A percentile compares a stretch with the other conserved stretches of the same genome.
These are phyloP conservation scores for Asarcornis scutulata DNA, from an alignment of 2,113 vertebrate species.

Conservation along the genomic window DNA sequence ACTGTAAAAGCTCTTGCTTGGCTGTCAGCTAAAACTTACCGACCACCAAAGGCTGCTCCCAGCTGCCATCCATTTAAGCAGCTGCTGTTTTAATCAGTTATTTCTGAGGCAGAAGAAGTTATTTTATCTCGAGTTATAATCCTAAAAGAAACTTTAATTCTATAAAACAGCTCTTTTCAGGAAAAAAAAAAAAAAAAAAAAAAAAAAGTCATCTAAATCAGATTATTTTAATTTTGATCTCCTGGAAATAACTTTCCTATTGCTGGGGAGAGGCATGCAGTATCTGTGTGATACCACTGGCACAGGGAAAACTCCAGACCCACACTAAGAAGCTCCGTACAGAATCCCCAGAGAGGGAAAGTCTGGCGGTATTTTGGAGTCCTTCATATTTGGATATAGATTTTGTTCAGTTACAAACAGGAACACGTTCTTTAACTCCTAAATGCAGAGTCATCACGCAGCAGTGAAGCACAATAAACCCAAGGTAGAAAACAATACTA, in stretches of 20 bases:
- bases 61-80: not conserved
- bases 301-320: not conserved
- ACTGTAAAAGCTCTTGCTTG: not conserved
- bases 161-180: not conserved
- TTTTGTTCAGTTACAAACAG: not conserved
- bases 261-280: not conserved
- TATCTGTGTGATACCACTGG: not conserved
- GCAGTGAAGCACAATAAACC: not conserved
- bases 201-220: not conserved
- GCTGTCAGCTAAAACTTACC: not conserved
- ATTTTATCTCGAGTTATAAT: not conserved
- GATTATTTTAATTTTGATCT: not conserved
- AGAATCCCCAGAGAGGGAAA: rapidly evolving
- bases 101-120: not conserved
- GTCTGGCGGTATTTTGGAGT: not conserved
- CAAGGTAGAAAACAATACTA: not conserved
- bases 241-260: not conserved
- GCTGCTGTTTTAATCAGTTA: not conserved
- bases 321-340: rapidly evolving
- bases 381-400: not conserved
- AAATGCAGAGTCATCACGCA: rapidly evolving
- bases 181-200: not conserved
- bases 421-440: not conserved
- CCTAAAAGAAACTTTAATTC: constrained; percentile 3
- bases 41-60: not conserved